Evolutionary conservation across 2,888 invertebrate species (phyloP).

Genomic region (Dynastes grantii): DNA sequence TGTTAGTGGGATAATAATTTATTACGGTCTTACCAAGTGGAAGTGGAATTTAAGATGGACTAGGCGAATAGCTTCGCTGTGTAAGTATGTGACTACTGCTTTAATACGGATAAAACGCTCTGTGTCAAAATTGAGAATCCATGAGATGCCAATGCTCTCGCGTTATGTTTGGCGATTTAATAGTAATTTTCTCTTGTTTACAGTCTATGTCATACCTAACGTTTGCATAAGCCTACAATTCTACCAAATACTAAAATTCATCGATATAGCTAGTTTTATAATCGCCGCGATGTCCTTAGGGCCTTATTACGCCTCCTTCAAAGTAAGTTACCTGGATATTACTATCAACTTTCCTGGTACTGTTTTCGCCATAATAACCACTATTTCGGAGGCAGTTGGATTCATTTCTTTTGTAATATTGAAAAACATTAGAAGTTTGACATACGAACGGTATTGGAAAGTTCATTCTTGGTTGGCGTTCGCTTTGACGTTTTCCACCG

Average conservation of each 20-base stretch:
- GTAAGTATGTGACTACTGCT: background rate
- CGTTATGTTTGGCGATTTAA: background rate
- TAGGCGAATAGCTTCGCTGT: background rate
- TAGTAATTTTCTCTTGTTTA: background rate
- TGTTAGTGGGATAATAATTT: background rate
- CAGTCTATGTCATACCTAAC: background rate
- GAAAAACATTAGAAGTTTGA: background rate
- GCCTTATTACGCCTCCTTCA: conserved; percentile 4
- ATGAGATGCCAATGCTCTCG: background rate
- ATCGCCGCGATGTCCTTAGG: background rate
- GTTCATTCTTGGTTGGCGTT: background rate
- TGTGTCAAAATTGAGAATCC: too few relatives aligned
- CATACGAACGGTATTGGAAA: background rate
- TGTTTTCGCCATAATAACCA: background rate
- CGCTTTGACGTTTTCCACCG: background rate
- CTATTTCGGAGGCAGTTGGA: background rate
- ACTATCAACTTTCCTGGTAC: background rate
- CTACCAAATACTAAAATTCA: background rate
- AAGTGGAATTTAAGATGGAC: background rate
- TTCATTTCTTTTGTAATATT: background rate
- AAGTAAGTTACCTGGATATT: background rate
- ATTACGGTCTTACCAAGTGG: background rate
- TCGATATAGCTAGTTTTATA: background rate
- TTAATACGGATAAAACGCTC: background rate
- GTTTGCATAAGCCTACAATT: background rate